Conservation (phyloP, 2,797 vertebrate species). For the Danionella dracula region DNA sequence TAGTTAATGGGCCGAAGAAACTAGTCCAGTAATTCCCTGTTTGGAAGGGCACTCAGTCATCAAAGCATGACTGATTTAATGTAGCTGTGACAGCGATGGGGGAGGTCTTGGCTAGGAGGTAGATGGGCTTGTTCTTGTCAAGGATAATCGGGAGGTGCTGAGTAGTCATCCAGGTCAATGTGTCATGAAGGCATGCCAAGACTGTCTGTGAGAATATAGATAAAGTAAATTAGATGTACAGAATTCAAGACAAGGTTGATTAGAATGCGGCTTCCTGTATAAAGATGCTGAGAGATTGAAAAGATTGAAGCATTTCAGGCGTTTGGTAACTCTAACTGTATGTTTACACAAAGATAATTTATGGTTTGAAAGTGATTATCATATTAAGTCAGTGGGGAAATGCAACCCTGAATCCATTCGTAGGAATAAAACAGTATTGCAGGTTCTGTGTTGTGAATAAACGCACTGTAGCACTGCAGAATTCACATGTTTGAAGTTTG, state of each 20-base stretch:
- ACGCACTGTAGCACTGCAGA: no score
- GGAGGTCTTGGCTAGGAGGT: neutral
- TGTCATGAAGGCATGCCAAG: neutral
- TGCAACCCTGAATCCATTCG: no score
- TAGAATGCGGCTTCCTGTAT: no score
- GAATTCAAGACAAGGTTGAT: neutral
- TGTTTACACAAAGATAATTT: no score
- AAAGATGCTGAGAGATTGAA: neutral
- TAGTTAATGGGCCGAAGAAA: neutral
- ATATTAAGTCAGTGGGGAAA: no score
- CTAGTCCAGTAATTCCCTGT: neutral
- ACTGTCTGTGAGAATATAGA: neutral
- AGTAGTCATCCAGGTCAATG: slow-evolving; percentile 18
- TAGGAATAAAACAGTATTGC: no score
- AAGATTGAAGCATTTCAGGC: no score
- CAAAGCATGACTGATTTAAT: neutral
- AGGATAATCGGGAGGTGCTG: slow-evolving; percentile 22
- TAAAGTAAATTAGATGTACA: neutral
- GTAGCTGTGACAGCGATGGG: neutral
- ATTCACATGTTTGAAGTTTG: no score
- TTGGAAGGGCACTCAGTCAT: neutral
- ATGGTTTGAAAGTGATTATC: no score
- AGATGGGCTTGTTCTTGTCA: slow-evolving; percentile 7
- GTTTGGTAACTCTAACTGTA: no score
- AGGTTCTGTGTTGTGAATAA: no score